Evolutionary conservation across 1,140 invertebrate species (phyloP).

Genomic region (Drosophila rhopaloa): DNA sequence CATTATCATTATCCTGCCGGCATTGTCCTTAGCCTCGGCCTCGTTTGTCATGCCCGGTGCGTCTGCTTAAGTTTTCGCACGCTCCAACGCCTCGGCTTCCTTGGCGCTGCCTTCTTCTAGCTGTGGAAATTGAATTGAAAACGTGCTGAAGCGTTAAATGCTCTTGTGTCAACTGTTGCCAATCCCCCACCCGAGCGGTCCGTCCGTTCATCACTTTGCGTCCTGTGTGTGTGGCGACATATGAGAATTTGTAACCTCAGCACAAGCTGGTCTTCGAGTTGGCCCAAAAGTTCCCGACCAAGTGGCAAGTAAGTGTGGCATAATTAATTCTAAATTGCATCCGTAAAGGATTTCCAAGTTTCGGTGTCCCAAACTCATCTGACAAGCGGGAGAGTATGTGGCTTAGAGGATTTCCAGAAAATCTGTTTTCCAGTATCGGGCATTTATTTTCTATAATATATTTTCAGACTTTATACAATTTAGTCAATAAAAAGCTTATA

Average conservation of each 20-base stretch:
- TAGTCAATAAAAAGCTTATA: too few species aligned
- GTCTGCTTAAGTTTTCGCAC: conserved; percentile 79
- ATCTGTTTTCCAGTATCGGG: conserved; percentile 34
- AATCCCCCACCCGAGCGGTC: conserved; percentile 41
- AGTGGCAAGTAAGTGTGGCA: conserved; percentile 40
- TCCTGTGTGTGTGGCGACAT: conserved; percentile 59
- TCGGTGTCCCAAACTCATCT: conserved; percentile 4
- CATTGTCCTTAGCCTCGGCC: conserved; percentile 43
- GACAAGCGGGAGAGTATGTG: background rate
- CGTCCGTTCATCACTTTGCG: conserved; percentile 12
- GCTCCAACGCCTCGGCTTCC: conserved; percentile 75
- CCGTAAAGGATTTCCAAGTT: conserved; percentile 28
- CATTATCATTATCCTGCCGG: conserved; percentile 63
- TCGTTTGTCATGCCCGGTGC: conserved; percentile 80
- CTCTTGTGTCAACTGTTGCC: conserved; percentile 83
- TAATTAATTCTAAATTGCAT: conserved; percentile 80
- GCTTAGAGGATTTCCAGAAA: conserved; percentile 22
- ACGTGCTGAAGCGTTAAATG: conserved; percentile 84
- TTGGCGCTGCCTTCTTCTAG: conserved; percentile 59
- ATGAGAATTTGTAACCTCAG: conserved; percentile 83
- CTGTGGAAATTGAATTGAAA: conserved; percentile 83
- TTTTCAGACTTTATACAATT: background rate
- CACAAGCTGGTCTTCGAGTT: conserved; percentile 63
- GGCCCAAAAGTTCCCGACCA: conserved; percentile 11
- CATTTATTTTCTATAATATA: background rate